Evolutionary conservation across 2,113 vertebrate species (phyloP), one percentile per base, ranked within the genome.

Genomic region (Istiophorus platypterus): DNA sequence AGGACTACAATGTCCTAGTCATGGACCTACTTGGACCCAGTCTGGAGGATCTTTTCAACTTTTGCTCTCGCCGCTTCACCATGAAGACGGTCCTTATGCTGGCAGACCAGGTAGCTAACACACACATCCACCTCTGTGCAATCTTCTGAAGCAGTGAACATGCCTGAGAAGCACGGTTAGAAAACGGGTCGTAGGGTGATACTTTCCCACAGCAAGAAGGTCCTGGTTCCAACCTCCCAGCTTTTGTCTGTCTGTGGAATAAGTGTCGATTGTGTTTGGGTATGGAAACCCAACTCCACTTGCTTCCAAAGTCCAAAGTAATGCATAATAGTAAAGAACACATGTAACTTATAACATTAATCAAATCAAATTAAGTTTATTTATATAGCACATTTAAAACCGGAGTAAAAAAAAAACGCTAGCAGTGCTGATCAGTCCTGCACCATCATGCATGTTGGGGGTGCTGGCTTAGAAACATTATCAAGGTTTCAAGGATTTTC

Each of bases 71-170:
- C 88, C 98, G 98, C 87, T 99, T 99, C 95, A 99, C 98, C 61
- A 99, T 99, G 98, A 99, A 99, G 96, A 99, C 98, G 63, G 98
- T 99, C 91, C 98, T 99, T 80, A 99, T 99, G 98, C 95, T 99
- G 94, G 98, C 98, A 95, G 98, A 99, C 95, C 98, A 99, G 97
- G 98, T 99, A 95, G 0, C 18, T 31, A 27, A 51, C 26, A 71
- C 54, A 18, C 13, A 24, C 52, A 26, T 2, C 0, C 7, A 24
- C 15, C 31, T 56, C 1, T 45, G 0, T 39, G 1, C 3, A 47
- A 4, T 74, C 9, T 27, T n/a, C 12, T 61, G n/a, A 26, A 41
- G 24, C 47, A 11, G 26, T 26, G 14, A 58, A 39, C 0, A n/a
- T 49, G 52, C 8, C 37, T 5, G 31, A 54, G 31, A 11, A 26